These are phyloP conservation scores for Salvelinus alpinus DNA, from an alignment of 2,113 vertebrate genomes.

Conservation along the genomic window DNA sequence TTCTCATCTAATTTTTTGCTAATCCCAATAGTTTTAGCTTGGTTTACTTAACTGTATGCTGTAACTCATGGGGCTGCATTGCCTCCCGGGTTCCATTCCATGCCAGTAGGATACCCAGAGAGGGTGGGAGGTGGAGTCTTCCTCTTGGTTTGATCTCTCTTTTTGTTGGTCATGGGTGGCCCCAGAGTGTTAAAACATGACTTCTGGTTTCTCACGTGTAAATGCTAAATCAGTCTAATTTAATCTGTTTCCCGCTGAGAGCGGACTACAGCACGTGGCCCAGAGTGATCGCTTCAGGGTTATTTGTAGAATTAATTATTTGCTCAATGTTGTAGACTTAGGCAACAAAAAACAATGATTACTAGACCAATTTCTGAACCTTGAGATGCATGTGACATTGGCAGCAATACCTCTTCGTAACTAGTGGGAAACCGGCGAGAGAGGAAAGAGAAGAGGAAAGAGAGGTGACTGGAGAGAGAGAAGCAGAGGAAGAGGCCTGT, in stretches of 20 bases:
- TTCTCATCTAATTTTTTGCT: constrained; percentile 7
- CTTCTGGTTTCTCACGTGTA: constrained; percentile 32
- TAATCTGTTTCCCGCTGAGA: constrained; percentile 43
- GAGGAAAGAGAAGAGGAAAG: background rate
- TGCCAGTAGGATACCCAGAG: background rate
- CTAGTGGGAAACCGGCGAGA: background rate
- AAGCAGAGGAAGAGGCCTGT: background rate
- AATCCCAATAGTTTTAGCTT: constrained; percentile 47
- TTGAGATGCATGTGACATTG: too few species aligned
- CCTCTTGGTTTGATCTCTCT: constrained; percentile 31
- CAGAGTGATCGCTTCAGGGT: background rate
- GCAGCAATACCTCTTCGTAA: too few species aligned
- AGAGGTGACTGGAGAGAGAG: background rate
- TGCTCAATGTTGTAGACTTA: too few species aligned
- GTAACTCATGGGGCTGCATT: constrained; percentile 54
- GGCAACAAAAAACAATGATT: too few species aligned
- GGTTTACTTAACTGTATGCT: constrained; percentile 50
- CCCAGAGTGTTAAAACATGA: constrained; percentile 1
- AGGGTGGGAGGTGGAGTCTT: background rate
- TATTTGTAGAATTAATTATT: too few species aligned
- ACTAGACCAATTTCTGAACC: too few species aligned
- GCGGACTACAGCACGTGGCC: constrained; percentile 19
- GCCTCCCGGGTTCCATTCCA: background rate
- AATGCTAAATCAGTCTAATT: constrained; percentile 52
- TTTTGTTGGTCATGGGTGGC: background rate